Conservation (phyloP, 2,888 invertebrate species). For the Oasisia sp. region DNA sequence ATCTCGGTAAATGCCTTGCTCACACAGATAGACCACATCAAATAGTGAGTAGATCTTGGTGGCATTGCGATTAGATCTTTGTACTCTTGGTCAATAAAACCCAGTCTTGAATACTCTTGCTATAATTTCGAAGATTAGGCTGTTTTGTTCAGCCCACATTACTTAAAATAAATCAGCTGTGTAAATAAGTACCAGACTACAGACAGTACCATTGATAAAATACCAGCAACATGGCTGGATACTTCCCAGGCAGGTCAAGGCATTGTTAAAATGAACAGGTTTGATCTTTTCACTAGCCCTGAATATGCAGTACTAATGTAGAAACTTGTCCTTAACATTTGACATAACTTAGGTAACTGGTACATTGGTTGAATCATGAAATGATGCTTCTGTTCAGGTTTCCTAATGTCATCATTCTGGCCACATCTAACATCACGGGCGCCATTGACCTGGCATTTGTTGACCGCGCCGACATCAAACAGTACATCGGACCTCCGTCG, state of each 20-base stretch:
- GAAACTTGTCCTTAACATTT: not conserved
- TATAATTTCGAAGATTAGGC: no score
- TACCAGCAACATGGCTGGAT: no score
- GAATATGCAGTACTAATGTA: not conserved
- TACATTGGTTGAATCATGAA: not conserved
- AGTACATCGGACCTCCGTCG: constrained; percentile 86
- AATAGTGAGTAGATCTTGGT: constrained; percentile 60
- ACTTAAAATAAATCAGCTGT: no score
- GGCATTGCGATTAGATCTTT: no score
- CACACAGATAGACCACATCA: constrained; percentile 91
- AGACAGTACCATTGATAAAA: no score
- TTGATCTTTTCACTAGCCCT: not conserved
- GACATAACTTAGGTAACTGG: not conserved
- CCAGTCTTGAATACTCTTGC: no score
- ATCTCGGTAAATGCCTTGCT: constrained; percentile 89
- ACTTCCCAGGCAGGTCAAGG: no score
- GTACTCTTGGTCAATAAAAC: no score
- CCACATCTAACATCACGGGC: constrained; percentile 94
- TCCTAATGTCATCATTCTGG: constrained; percentile 90
- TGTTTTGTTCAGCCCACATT: no score
- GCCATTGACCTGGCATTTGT: constrained; percentile 95
- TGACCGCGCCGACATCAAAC: constrained; percentile 93
- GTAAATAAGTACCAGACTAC: no score
- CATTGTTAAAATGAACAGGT: no score
- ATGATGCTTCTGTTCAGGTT: constrained; percentile 67